phyloP scores from a whole-genome alignment of 2,113 vertebrate species.

The Semnornis frantzii region DNA sequence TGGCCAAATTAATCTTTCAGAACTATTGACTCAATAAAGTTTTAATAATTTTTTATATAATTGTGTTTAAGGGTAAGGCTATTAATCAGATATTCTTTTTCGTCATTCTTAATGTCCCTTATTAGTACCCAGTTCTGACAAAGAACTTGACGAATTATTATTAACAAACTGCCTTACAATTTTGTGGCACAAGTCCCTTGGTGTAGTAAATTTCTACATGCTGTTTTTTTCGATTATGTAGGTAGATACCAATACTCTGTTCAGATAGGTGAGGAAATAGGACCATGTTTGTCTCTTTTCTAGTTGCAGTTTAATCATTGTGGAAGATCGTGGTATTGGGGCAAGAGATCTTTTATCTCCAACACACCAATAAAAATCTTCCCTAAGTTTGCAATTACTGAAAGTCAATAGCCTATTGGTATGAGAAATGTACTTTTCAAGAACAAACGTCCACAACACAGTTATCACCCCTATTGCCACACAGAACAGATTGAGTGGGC shows the following conservation, averaged over 20 bases:
- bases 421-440: conserved; percentile 47
- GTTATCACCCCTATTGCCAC: conserved; percentile 47
- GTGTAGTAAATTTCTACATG: neutral
- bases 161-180: neutral
- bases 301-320: neutral
- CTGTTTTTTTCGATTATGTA: neutral
- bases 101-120: conserved; percentile 22
- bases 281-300: neutral
- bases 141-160: conserved; percentile 28
- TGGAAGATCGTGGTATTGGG: neutral
- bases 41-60: conserved; percentile 42
- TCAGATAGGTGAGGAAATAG: neutral
- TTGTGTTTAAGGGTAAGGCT: conserved; percentile 23
- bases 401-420: conserved; percentile 57
- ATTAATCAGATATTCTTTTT: conserved; percentile 31
- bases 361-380: conserved; percentile 51
- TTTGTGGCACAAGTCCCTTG: neutral
- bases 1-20: conserved; percentile 46
- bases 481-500: conserved; percentile 37
- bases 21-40: conserved; percentile 29
- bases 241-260: neutral
- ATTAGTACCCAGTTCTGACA: conserved; percentile 32
- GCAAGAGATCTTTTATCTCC: conserved; percentile 44
- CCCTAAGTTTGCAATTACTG: conserved; percentile 58
- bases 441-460: conserved; percentile 52